Evolutionary conservation across 2,888 invertebrate genomes (phyloP).

Genomic region (Eupithecia vulgata): DNA sequence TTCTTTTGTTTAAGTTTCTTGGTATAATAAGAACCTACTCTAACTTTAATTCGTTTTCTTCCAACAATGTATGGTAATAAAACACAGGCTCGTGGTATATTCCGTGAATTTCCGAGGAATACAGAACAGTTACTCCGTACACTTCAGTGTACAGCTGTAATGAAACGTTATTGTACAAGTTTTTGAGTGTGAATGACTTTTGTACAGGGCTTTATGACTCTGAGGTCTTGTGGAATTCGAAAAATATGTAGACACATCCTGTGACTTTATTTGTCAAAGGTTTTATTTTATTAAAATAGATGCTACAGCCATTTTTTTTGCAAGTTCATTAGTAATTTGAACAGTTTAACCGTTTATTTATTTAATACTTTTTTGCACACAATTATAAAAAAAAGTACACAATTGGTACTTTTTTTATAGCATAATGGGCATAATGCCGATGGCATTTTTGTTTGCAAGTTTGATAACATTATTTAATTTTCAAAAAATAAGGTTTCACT

Average conservation of each 20-base stretch:
- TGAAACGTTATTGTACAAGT: constrained; percentile 46
- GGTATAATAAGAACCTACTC: background rate
- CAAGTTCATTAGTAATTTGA: background rate
- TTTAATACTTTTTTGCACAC: too few relatives aligned
- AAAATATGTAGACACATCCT: background rate
- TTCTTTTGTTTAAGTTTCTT: background rate
- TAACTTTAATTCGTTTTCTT: background rate
- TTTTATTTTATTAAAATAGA: background rate
- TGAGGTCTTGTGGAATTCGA: constrained; percentile 16
- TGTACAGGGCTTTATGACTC: constrained; percentile 28
- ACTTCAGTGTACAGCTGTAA: constrained; percentile 39
- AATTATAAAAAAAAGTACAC: too few relatives aligned
- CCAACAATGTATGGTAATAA: constrained; percentile 6
- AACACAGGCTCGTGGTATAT: constrained; percentile 10
- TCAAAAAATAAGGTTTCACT: too few relatives aligned
- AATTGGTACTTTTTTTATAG: too few relatives aligned
- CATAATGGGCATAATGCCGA: too few relatives aligned
- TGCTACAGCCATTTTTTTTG: background rate
- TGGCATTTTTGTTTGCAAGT: too few relatives aligned
- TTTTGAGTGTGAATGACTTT: constrained; percentile 37
- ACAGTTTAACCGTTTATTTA: background rate
- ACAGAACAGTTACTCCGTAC: constrained; percentile 27
- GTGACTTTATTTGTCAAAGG: background rate
- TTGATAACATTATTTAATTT: too few relatives aligned
- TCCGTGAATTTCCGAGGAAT: constrained; percentile 19